Percentiles rank a stretch among this genome's conserved stretches.
phyloP scores from a whole-genome alignment of 2,797 vertebrate genomes.

The Alectoris magna region DNA sequence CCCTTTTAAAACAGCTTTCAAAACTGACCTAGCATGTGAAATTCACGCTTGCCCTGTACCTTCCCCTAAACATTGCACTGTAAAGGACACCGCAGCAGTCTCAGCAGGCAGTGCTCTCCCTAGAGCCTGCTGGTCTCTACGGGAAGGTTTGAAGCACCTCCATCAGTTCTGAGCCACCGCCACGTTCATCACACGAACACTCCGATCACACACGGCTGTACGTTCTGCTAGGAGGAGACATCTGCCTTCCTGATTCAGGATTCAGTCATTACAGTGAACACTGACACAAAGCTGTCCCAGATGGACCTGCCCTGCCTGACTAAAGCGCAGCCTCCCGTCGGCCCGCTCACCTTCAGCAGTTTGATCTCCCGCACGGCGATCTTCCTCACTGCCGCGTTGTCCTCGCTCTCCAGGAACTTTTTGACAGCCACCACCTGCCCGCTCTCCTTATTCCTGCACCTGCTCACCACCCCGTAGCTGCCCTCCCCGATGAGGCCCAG shows the following conservation, averaged over 20 bases:
- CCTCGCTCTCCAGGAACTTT: conserved; percentile 89
- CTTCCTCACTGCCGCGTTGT: conserved; percentile 88
- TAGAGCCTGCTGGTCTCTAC: background rate
- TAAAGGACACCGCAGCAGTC: background rate
- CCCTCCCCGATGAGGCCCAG: conserved; percentile 88
- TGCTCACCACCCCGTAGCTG: conserved; percentile 89
- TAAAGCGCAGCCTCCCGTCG: no score
- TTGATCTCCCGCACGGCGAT: conserved; percentile 88
- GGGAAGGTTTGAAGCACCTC: background rate
- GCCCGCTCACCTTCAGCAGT: conserved; percentile 84
- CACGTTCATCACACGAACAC: background rate
- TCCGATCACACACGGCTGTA: no score
- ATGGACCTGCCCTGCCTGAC: accelerated
- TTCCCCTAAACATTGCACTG: background rate
- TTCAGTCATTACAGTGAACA: background rate
- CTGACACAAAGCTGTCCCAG: accelerated
- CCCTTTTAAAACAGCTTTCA: background rate
- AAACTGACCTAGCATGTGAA: background rate
- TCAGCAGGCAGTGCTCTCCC: background rate
- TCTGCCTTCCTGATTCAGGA: background rate
- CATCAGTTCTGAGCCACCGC: background rate
- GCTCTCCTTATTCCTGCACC: conserved; percentile 86
- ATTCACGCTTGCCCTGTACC: background rate
- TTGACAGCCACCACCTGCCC: conserved; percentile 89
- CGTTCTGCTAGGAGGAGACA: background rate